Conservation (phyloP, 1,140 invertebrate species). For the Mamestra configurata region DNA sequence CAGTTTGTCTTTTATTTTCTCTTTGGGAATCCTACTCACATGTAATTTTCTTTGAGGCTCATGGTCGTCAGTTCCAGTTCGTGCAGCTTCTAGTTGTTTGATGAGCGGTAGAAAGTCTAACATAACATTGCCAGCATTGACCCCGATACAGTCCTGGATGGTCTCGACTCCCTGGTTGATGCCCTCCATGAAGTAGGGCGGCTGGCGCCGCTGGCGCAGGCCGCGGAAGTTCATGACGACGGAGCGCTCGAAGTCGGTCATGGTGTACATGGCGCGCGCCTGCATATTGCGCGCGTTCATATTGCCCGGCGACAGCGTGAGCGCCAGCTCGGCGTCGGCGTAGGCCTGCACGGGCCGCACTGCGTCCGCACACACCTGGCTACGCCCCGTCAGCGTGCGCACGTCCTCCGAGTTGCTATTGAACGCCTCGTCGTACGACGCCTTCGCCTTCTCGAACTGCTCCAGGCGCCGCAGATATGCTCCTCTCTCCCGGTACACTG, state of each 20-base stretch:
- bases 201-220: conserved; percentile 82
- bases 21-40: conserved; percentile 78
- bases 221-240: conserved; percentile 87
- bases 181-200: conserved; percentile 88
- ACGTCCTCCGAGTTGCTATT: conserved; percentile 84
- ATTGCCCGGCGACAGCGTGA: conserved; percentile 82
- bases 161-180: conserved; percentile 85
- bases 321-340: conserved; percentile 85
- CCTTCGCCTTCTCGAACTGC: conserved; percentile 85
- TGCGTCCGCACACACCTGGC: conserved; percentile 84
- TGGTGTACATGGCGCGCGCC: conserved; percentile 87
- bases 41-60: conserved; percentile 71
- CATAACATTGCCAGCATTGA: conserved; percentile 82
- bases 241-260: conserved; percentile 88
- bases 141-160: conserved; percentile 82
- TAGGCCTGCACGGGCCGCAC: conserved; percentile 86
- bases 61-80: conserved; percentile 69
- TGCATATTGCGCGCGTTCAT: conserved; percentile 86
- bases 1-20: conserved; percentile 71
- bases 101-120: conserved; percentile 81
- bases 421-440: conserved; percentile 86
- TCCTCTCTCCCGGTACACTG: conserved; percentile 86
- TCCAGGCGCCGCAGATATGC: conserved; percentile 85
- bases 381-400: conserved; percentile 83
- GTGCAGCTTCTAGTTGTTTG: conserved; percentile 73